Evolutionary conservation across 2,113 vertebrate genomes (phyloP), one percentile per base, ranked within the genome.

Genomic region (Rhynchomys soricoides): DNA sequence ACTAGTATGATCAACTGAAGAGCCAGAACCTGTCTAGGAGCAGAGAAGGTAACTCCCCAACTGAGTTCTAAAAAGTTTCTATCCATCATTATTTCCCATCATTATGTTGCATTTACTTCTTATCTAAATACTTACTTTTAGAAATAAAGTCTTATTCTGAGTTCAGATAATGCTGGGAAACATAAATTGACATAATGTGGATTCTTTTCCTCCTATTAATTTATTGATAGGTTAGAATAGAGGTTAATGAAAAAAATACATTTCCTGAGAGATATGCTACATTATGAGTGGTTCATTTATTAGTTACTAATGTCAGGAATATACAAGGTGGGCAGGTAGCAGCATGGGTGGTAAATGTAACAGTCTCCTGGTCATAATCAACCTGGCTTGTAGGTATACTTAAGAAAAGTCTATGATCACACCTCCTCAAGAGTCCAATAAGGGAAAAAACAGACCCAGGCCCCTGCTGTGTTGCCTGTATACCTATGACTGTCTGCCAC

Each of bases 341-440:
- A 73, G 26, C 1, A 1, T 29, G 48, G 26, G 17, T 55, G 21
- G 5, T 40, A 34, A 3, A 15, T 16, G 21, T 70, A 21, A 59
- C 10, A 34, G 13, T 1, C 24, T 11, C 8, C 50, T 22, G 5
- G 48, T 31, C 37, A 45, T 24, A 43, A 29, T 19, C 50, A 82
- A 13, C 86, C 17, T 22, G 29, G 24, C 24, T 73, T 37, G 85
- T n/a, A 50, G 13, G 1, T 17, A 5, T 26, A 5, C 26, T 93
- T n/a, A 34, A 43, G 59, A 19, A 17, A 48, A 34, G 7, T 37
- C 16, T 45, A 19, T 62, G 86, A 8, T 37, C n/a, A 66, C 29
- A 1, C 45, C 66, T 37, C 21, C 1, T 7, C 62, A n/a, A 16
- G 21, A 92, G 22, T 3, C 1, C 52, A 17, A 0, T 7, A 12